Base-by-base conservation (phyloP, 2,797 vertebrate genomes). In the Mus spretus region DNA sequence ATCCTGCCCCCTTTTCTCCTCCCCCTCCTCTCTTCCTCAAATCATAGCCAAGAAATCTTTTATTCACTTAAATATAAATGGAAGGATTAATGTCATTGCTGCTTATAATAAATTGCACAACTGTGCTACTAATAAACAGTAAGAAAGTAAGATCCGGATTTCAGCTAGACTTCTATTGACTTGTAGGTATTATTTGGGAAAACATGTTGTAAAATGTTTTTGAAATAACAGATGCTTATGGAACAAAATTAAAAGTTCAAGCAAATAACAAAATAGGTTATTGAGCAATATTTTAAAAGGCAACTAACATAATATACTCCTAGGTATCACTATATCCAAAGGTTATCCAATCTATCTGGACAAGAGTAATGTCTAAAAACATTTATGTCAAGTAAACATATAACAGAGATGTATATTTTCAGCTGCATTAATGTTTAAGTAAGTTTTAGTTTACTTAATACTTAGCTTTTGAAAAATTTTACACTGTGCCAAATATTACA, bases 201-300 rank as follows among this genome's bases (percentile, higher is more conserved):
- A 98, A 98, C 97, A 98, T 97, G 92, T 97, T 98, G 96, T 47
- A 94, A 98, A 84, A 67, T 94, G 97, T 96, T 97, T 97, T 98
- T 98, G 97, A 98, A 98, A 94, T 75, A 98, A 93, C 96, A 98
- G 98, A 98, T 98, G 95, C 98, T 97, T 97, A 90, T 98, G 57
- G 96, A 97, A 97, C 87, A 98, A 97, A 98, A 98, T 87, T 97
- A 97, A 98, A 98, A 98, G 89, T 98, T 98, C 97, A 98, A 98
- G 98, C 87, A 97, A 98, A 98, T 40, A 82, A 89, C 47, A 89
- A 94, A 95, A 89, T 59, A 70, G 20, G 10, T 77, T 92, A 86
- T 22, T 90, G 79, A 70, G 37, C 4, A 97, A 92, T 19, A 86
- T 82, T 90, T 94, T 53, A 92, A 96, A 93, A 82, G 61, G 67